Percentiles rank a stretch among this genome's conserved stretches.
Conservation (phyloP, 2,113 vertebrate genomes). For the Vireo altiloquus region DNA sequence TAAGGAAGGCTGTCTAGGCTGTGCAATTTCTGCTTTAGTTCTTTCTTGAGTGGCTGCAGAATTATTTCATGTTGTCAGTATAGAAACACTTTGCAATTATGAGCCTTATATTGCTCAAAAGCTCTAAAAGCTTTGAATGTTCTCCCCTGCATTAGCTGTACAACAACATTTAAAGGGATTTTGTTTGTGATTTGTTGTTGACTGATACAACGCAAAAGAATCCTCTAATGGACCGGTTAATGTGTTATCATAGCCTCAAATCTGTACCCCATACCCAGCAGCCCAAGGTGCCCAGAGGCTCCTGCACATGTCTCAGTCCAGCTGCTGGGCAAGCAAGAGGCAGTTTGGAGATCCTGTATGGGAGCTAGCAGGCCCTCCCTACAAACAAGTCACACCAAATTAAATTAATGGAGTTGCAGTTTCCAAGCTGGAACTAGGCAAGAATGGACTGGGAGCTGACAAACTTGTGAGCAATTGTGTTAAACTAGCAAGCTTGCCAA, state of each 20-base stretch:
- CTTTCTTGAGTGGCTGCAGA: not conserved
- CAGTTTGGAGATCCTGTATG: not conserved
- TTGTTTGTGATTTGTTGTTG: not conserved
- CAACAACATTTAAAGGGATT: not conserved
- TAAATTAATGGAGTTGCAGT: not conserved
- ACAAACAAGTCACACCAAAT: not conserved
- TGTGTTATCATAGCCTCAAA: not conserved
- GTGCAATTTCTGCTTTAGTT: not conserved
- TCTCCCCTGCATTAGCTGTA: not conserved
- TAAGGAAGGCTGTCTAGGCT: not conserved
- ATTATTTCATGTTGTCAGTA: not conserved
- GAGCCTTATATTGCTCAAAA: not conserved
- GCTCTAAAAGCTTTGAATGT: not conserved
- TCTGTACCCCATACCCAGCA: not conserved
- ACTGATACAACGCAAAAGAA: not conserved
- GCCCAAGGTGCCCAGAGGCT: not conserved
- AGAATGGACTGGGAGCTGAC: not conserved
- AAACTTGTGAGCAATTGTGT: rapidly evolving
- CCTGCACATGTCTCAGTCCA: not conserved
- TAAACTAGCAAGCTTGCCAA: not conserved
- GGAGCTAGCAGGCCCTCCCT: rapidly evolving
- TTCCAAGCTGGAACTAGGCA: not conserved
- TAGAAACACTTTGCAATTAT: not conserved
- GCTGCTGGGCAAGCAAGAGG: not conserved
- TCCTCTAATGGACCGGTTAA: not conserved